Evolutionary conservation across 1,140 invertebrate genomes (phyloP).

Genomic region (Marisa cornuarietis): DNA sequence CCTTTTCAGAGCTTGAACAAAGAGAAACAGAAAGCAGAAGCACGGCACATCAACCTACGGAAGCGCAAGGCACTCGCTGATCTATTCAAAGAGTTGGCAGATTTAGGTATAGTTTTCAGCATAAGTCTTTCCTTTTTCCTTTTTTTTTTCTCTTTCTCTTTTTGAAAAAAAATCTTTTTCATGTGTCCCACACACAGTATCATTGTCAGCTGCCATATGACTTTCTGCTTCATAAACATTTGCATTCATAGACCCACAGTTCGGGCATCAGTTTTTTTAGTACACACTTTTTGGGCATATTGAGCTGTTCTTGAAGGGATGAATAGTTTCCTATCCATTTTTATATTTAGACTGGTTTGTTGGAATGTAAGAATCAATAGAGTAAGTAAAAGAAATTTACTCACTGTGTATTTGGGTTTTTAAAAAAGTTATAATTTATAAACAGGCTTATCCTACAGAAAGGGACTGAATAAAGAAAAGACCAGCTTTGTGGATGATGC

Average conservation of each 20-base stretch:
- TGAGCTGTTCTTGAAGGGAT: no score
- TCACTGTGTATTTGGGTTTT: neutral
- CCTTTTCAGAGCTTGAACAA: slow-evolving; percentile 70
- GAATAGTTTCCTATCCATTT: no score
- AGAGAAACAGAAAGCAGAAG: slow-evolving; percentile 82
- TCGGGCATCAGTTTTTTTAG: no score
- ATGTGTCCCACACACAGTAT: no score
- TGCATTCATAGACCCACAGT: no score
- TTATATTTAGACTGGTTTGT: neutral
- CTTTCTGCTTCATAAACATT: no score
- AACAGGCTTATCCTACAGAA: slow-evolving; percentile 83
- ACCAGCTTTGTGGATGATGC: slow-evolving; percentile 24
- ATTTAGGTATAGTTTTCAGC: slow-evolving; percentile 56
- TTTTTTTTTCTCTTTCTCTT: no score
- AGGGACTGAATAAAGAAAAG: slow-evolving; percentile 71
- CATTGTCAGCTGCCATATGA: no score
- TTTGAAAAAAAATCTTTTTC: neutral
- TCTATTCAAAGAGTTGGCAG: slow-evolving; percentile 80
- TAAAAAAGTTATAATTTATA: slow-evolving; percentile 2
- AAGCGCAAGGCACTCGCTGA: slow-evolving; percentile 85
- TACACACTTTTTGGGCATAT: no score
- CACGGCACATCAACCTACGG: slow-evolving; percentile 78
- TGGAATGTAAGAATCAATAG: neutral
- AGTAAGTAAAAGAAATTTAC: neutral
- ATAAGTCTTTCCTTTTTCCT: neutral